These are phyloP conservation scores for Zophobas morio DNA, from an alignment of 1,140 invertebrate genomes.

Conservation along the genomic window DNA sequence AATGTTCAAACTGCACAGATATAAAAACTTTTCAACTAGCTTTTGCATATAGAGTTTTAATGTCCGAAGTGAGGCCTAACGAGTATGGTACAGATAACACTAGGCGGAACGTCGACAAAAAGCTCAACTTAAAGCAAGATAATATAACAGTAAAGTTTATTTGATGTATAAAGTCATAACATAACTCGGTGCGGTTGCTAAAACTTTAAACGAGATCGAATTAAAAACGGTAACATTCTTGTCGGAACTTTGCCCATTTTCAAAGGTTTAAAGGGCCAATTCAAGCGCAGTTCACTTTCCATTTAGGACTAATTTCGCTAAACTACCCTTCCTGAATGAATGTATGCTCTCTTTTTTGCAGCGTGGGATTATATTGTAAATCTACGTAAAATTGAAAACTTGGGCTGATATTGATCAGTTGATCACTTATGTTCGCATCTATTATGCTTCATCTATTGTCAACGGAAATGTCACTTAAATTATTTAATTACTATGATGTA, in stretches of 20 bases:
- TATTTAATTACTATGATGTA: too few relatives aligned
- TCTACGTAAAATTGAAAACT: too few relatives aligned
- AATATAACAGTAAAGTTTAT: conserved; percentile 34
- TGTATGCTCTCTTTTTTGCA: background rate
- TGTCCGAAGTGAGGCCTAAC: background rate
- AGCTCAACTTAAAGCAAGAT: background rate
- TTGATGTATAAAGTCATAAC: conserved; percentile 50
- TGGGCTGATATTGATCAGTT: too few relatives aligned
- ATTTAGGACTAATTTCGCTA: conserved; percentile 1
- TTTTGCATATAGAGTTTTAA: background rate
- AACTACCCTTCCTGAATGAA: conserved; percentile 2
- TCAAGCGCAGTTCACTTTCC: conserved; percentile 6
- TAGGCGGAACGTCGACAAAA: conserved; percentile 13
- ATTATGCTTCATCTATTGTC: too few relatives aligned
- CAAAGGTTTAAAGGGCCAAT: conserved; percentile 39
- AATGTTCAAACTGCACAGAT: too few relatives aligned
- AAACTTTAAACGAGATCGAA: conserved; percentile 54
- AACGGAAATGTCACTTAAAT: too few relatives aligned
- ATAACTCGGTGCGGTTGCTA: conserved; percentile 47
- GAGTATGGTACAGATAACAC: conserved; percentile 4
- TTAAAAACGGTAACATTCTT: conserved; percentile 52
- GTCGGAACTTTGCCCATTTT: conserved; percentile 42
- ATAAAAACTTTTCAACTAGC: conserved; percentile 1
- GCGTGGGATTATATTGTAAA: too few relatives aligned
- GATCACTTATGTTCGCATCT: too few relatives aligned